phyloP scores from a whole-genome alignment of 1,140 invertebrate genomes.

The Drosophila funebris region DNA sequence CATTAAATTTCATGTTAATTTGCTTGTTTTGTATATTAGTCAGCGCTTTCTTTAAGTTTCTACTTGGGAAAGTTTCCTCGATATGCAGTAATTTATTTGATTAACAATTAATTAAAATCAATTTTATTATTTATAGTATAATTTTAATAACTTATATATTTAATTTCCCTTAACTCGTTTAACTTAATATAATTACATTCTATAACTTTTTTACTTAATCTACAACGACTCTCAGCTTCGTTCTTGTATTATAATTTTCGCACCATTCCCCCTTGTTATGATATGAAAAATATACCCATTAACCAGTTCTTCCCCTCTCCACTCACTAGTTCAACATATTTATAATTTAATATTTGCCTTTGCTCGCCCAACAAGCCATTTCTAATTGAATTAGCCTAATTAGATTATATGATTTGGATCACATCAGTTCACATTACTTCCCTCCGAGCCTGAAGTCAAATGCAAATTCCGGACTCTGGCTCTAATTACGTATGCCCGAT shows the following conservation, averaged over 20 bases:
- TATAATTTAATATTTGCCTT: conserved; percentile 1
- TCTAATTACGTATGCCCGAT: conserved; percentile 39
- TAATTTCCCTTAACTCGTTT: too few species aligned
- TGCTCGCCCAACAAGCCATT: conserved; percentile 17
- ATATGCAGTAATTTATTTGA: neutral
- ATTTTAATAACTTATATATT: neutral
- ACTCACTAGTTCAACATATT: neutral
- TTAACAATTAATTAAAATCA: neutral
- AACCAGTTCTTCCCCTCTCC: neutral
- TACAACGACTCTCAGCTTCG: too few species aligned
- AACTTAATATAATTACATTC: too few species aligned
- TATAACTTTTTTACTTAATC: too few species aligned
- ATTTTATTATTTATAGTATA: neutral
- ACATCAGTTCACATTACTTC: conserved; percentile 35
- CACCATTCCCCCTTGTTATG: too few species aligned
- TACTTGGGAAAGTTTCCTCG: neutral
- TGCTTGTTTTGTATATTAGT: conserved; percentile 52
- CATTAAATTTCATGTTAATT: conserved; percentile 60
- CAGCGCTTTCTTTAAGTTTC: conserved; percentile 23
- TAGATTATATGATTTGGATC: conserved; percentile 58
- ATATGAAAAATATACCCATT: too few species aligned
- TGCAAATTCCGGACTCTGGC: conserved; percentile 17
- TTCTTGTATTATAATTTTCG: too few species aligned
- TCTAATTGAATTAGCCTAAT: conserved; percentile 54
- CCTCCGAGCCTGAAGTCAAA: conserved; percentile 6